Evolutionary conservation across 2,888 invertebrate genomes (phyloP).

Genomic region (Geotrupes spiniger): DNA sequence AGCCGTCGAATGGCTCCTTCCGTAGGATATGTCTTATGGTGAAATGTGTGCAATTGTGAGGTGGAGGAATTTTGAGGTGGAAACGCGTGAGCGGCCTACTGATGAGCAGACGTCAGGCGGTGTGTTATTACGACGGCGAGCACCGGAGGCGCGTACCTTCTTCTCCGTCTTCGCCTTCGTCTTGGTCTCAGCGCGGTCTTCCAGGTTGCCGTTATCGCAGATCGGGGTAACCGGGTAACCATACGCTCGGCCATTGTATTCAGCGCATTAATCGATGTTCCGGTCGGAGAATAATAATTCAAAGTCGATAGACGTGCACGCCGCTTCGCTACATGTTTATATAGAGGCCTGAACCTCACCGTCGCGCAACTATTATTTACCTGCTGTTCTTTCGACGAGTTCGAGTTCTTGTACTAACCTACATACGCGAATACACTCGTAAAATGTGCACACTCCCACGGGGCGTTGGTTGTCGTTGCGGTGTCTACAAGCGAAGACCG

Average conservation of each 20-base stretch:
- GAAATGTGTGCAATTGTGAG: conserved; percentile 5
- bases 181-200: conserved; percentile 2
- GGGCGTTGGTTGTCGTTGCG: too few relatives aligned
- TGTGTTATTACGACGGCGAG: not conserved
- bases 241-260: conserved; percentile 35
- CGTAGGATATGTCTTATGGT: too few relatives aligned
- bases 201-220: conserved; percentile 23
- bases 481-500: not conserved
- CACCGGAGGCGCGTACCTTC: not conserved
- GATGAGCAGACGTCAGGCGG: conserved; percentile 3
- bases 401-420: conserved; percentile 19
- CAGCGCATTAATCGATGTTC: conserved; percentile 35
- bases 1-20: too few relatives aligned
- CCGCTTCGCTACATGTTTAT: conserved; percentile 21
- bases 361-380: conserved; percentile 13
- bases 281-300: conserved; percentile 34
- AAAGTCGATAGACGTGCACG: conserved; percentile 29
- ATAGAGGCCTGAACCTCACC: conserved; percentile 4
- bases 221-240: conserved; percentile 40
- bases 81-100: conserved; percentile 1
- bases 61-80: not conserved
- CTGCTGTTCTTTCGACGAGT: conserved; percentile 8
- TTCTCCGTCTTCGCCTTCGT: not conserved
- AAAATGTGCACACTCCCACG: conserved; percentile 10
- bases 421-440: conserved; percentile 15